These are phyloP conservation scores for Semaprochilodus insignis DNA, from an alignment of 2,797 vertebrate genomes.

Conservation along the genomic window DNA sequence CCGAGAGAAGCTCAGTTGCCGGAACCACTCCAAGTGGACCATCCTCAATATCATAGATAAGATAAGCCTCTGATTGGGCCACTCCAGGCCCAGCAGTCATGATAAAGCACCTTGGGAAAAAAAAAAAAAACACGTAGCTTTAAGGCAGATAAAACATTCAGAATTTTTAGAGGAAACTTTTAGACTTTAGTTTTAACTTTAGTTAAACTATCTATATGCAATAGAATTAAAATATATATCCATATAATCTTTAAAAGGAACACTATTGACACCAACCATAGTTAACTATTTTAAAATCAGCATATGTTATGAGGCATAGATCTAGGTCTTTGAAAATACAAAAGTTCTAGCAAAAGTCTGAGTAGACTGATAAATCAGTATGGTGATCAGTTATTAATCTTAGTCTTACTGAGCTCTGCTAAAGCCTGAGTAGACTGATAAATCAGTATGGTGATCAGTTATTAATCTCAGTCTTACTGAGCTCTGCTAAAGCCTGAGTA, in stretches of 20 bases:
- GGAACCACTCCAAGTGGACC: conserved; percentile 12
- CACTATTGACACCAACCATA: too few species aligned
- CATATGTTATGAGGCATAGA: too few species aligned
- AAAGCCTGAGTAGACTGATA: not conserved
- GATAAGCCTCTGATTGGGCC: conserved; percentile 45
- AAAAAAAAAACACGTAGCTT: conserved; percentile 23
- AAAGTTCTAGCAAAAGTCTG: too few species aligned
- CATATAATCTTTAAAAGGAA: too few species aligned
- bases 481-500: not conserved
- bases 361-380: too few species aligned
- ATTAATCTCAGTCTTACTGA: not conserved
- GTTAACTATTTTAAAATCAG: too few species aligned
- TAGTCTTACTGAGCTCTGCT: not conserved
- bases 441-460: not conserved
- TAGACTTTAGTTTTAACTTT: conserved; percentile 10
- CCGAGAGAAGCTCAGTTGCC: not conserved
- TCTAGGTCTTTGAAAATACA: too few species aligned
- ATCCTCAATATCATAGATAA: conserved; percentile 50
- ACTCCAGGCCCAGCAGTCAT: conserved; percentile 18
- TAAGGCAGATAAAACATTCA: conserved; percentile 42
- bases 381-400: too few species aligned
- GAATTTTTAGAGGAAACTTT: not conserved
- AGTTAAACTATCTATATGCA: too few species aligned
- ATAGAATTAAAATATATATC: too few species aligned
- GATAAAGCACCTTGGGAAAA: conserved; percentile 55